These are phyloP conservation scores for Stegodyphus mimosarum DNA, from an alignment of 1,140 invertebrate genomes.

Conservation along the genomic window DNA sequence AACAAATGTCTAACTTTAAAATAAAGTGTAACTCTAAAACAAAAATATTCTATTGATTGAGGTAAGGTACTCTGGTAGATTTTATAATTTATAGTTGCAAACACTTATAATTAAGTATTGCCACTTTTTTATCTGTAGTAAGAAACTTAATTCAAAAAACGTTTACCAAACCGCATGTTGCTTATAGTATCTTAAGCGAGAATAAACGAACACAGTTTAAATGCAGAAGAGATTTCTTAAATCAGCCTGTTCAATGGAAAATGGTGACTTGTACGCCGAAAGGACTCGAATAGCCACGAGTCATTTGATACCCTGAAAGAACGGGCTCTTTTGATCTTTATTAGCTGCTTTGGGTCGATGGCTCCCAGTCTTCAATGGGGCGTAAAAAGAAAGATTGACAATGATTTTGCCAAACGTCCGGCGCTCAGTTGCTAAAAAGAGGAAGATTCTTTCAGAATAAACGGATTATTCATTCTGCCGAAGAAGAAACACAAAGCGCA, in stretches of 20 bases:
- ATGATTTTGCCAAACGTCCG: not conserved
- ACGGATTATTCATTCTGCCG: slow-evolving; percentile 18
- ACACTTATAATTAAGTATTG: too few relatives aligned
- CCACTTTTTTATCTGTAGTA: too few relatives aligned
- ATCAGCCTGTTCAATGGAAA: slow-evolving; percentile 1
- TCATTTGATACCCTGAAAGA: not conserved
- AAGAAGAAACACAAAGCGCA: slow-evolving; percentile 29
- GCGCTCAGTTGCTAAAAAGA: slow-evolving; percentile 13
- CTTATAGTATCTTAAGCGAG: not conserved
- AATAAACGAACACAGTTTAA: slow-evolving; percentile 37
- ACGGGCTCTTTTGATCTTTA: not conserved
- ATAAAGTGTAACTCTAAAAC: too few relatives aligned
- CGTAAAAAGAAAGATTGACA: slow-evolving; percentile 16
- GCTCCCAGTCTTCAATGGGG: slow-evolving; percentile 4
- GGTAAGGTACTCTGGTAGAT: too few relatives aligned
- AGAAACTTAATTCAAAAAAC: too few relatives aligned
- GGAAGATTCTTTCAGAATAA: slow-evolving; percentile 25
- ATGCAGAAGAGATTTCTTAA: slow-evolving; percentile 1
- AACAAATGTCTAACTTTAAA: too few relatives aligned
- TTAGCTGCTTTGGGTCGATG: too few relatives aligned
- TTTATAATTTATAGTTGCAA: too few relatives aligned
- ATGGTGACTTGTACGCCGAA: not conserved
- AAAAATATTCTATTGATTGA: too few relatives aligned
- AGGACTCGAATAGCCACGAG: slow-evolving; percentile 14
- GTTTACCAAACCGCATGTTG: too few relatives aligned